These are phyloP conservation scores for Lasioglossum calceatum DNA, from an alignment of 2,888 invertebrate species.

Conservation along the genomic window DNA sequence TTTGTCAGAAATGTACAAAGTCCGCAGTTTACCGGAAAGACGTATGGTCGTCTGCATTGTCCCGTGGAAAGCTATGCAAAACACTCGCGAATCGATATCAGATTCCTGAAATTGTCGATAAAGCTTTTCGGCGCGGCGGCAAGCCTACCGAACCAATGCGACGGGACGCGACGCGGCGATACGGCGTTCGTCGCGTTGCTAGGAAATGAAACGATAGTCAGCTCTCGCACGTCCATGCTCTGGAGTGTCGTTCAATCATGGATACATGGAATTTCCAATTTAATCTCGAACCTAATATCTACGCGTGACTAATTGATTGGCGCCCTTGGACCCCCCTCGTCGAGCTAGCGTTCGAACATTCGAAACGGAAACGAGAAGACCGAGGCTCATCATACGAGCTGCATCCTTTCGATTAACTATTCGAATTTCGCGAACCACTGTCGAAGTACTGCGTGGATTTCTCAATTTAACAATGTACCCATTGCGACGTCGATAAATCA, in stretches of 20 bases:
- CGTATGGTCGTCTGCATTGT: background rate
- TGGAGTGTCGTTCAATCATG: slow-evolving; percentile 21
- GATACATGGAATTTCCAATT: slow-evolving; percentile 52
- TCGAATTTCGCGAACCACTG: background rate
- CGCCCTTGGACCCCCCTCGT: slow-evolving; percentile 3
- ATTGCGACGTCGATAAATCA: background rate
- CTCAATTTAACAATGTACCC: background rate
- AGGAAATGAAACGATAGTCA: slow-evolving; percentile 41
- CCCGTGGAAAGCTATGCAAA: background rate
- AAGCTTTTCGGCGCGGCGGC: slow-evolving; percentile 8
- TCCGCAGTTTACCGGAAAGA: background rate
- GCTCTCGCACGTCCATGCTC: background rate
- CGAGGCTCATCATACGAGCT: background rate
- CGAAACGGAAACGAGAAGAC: slow-evolving; percentile 15
- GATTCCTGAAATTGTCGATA: slow-evolving; percentile 29
- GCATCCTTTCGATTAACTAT: background rate
- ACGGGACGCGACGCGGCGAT: too few relatives aligned
- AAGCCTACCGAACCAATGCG: background rate
- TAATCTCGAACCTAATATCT: slow-evolving; percentile 32
- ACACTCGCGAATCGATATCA: slow-evolving; percentile 17
- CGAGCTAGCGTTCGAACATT: slow-evolving; percentile 3
- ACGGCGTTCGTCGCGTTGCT: slow-evolving; percentile 1
- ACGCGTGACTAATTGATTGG: slow-evolving; percentile 45
- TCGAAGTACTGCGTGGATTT: background rate
- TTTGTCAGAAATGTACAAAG: too few relatives aligned